phyloP scores from a whole-genome alignment of 1,140 invertebrate species.

The Triops longicaudatus region DNA sequence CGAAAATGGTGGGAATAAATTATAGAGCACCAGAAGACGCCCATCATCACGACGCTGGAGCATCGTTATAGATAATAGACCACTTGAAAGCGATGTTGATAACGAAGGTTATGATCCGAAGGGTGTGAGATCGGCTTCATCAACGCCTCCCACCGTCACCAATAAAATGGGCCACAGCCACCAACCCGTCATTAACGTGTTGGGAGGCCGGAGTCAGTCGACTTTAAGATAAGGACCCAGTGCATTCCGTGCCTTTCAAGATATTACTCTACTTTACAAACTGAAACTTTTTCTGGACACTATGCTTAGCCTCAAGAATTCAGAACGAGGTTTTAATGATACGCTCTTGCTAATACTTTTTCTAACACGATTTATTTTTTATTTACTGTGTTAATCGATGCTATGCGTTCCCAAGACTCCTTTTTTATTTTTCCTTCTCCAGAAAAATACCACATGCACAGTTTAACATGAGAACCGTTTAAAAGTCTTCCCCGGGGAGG shows the following conservation, averaged over 20 bases:
- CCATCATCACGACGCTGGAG: conserved; percentile 4
- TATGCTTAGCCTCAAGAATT: neutral
- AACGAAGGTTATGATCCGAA: conserved; percentile 9
- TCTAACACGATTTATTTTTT: neutral
- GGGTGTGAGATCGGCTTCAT: conserved; percentile 11
- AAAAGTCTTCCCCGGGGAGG: neutral
- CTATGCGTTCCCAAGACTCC: neutral
- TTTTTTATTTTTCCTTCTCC: neutral
- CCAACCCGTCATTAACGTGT: conserved; percentile 10
- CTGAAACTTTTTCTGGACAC: neutral
- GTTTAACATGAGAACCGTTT: too few relatives aligned
- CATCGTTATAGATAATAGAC: conserved; percentile 2
- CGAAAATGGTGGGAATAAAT: neutral
- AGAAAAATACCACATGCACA: neutral
- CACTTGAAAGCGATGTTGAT: conserved; percentile 6
- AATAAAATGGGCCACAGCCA: conserved; percentile 6
- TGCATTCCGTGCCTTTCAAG: neutral
- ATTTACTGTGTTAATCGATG: neutral
- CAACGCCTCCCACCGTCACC: conserved; percentile 8
- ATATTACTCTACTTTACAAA: conserved; percentile 10
- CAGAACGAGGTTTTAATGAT: too few relatives aligned
- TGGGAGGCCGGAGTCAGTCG: neutral
- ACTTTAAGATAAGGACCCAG: neutral
- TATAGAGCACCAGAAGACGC: neutral
- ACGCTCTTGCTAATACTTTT: too few relatives aligned